phyloP scores from a whole-genome alignment of 2,888 invertebrate species.

The Prenolepis imparis region DNA sequence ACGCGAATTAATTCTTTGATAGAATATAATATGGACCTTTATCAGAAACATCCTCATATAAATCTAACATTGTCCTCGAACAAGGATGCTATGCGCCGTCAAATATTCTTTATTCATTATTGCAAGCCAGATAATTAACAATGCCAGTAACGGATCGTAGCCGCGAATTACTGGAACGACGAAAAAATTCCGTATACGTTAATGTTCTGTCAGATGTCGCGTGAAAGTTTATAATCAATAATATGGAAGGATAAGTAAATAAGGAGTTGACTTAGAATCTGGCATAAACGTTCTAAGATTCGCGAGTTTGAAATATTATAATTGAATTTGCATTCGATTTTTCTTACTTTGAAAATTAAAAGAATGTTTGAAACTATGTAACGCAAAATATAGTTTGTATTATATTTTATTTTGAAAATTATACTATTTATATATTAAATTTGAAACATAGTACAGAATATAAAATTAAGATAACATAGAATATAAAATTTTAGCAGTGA shows the following conservation, averaged over 20 bases:
- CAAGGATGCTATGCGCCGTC: slow-evolving; percentile 44
- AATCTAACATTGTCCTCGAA: slow-evolving; percentile 62
- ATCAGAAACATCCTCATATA: slow-evolving; percentile 51
- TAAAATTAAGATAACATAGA: neutral
- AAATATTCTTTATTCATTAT: slow-evolving; percentile 59
- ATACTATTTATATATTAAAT: neutral
- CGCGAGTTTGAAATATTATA: neutral
- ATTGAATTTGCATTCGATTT: neutral
- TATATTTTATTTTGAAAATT: neutral
- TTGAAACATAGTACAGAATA: slow-evolving; percentile 1
- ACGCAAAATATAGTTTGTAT: neutral
- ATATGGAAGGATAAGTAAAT: neutral
- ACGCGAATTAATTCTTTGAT: slow-evolving; percentile 10
- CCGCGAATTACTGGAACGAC: slow-evolving; percentile 36
- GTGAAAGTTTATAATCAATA: neutral
- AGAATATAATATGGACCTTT: neutral
- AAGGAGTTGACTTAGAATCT: neutral
- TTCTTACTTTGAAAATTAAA: neutral
- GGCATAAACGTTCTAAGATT: neutral
- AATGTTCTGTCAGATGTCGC: neutral
- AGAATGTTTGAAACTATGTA: neutral
- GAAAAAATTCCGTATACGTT: neutral
- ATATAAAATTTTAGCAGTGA: neutral
- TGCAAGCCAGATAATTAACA: slow-evolving; percentile 37
- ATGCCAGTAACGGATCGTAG: slow-evolving; percentile 66